Evolutionary conservation across 2,797 vertebrate species (phyloP).

Genomic region (Heliangelus exortis): DNA sequence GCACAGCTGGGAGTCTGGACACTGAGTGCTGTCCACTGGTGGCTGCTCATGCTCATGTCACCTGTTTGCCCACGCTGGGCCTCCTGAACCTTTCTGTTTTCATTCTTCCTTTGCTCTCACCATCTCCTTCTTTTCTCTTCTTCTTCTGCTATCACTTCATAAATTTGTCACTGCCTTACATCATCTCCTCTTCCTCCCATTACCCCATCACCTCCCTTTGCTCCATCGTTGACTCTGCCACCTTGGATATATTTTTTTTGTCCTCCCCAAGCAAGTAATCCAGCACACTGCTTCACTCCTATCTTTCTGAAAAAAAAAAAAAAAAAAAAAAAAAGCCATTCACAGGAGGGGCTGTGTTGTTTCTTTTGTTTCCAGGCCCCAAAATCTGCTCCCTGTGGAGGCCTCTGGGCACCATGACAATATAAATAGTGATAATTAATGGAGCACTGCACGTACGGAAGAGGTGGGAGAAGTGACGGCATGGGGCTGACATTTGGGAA

Average conservation of each 20-base stretch:
- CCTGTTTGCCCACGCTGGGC: not conserved
- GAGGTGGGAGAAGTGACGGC: not conserved
- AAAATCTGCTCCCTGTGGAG: not conserved
- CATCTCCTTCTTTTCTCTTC: not conserved
- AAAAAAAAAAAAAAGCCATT: not conserved
- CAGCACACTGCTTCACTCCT: not conserved
- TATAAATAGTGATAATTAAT: not conserved
- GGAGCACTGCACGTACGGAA: not conserved
- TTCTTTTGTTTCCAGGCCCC: not conserved
- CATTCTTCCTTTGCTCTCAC: not conserved
- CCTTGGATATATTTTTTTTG: not conserved
- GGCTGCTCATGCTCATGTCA: rapidly evolving
- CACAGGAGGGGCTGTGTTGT: not conserved
- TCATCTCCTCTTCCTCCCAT: not conserved
- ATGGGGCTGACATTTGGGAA: not conserved
- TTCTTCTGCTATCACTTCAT: not conserved
- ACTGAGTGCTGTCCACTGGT: too few relatives aligned
- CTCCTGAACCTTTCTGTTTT: not conserved
- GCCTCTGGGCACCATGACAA: not conserved
- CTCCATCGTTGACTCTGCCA: not conserved
- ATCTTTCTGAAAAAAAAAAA: not conserved
- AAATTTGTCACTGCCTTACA: too few relatives aligned
- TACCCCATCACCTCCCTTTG: not conserved
- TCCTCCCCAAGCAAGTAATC: not conserved
- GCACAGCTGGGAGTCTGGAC: not conserved